Evolutionary conservation across 2,113 vertebrate species (phyloP).

Genomic region (Columba janthina): DNA sequence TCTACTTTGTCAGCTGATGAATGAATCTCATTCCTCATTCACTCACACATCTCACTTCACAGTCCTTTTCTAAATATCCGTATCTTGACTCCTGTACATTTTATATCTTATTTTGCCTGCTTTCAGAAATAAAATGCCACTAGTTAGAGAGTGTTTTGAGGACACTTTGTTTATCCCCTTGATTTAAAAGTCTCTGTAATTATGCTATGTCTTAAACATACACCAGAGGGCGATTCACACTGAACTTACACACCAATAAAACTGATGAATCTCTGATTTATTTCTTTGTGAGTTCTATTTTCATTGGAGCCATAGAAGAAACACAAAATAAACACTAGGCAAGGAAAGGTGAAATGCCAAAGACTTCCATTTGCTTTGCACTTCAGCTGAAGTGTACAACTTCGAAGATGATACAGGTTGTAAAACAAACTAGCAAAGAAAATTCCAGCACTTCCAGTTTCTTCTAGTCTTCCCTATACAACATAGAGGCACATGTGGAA

Average conservation of each 20-base stretch:
- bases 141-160: neutral
- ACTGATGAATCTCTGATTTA: neutral
- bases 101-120: neutral
- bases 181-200: neutral
- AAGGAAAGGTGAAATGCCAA: neutral
- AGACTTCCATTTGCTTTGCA: neutral
- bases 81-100: neutral
- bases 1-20: neutral
- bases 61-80: neutral
- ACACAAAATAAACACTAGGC: neutral
- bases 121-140: neutral
- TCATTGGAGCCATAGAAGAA: neutral
- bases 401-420: neutral
- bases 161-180: neutral
- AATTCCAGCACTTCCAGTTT: neutral
- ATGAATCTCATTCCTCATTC: neutral
- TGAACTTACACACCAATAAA: neutral
- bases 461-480: neutral
- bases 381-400: neutral
- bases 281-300: neutral
- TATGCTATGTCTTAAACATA: neutral
- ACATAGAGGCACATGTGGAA: neutral
- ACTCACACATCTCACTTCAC: neutral
- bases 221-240: constrained; percentile 45
- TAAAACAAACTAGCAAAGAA: neutral